These are phyloP conservation scores for Rhingia campestris DNA, from an alignment of 2,888 invertebrate species.

Conservation along the genomic window DNA sequence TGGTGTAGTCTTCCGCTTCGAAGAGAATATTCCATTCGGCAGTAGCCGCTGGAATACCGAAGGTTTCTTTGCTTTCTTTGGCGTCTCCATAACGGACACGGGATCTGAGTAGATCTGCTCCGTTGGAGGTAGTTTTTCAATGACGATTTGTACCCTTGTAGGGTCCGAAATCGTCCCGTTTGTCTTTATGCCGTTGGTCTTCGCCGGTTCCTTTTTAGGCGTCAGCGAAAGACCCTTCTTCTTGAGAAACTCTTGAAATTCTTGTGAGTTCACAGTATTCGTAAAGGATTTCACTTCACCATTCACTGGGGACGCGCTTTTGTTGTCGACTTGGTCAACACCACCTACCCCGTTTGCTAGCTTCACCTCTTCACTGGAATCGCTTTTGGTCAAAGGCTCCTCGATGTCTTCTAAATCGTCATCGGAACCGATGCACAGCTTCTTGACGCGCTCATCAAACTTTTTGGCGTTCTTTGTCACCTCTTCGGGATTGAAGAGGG, in stretches of 20 bases:
- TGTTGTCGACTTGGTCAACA: conserved; percentile 43
- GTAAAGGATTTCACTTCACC: conserved; percentile 78
- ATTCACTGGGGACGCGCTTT: conserved; percentile 42
- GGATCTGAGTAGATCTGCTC: conserved; percentile 62
- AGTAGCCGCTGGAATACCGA: conserved; percentile 81
- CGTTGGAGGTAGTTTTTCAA: conserved; percentile 47
- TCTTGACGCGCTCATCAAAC: conserved; percentile 82
- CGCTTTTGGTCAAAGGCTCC: conserved; percentile 80
- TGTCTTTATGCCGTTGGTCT: conserved; percentile 68
- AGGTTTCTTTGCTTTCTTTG: conserved; percentile 78
- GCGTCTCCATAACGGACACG: conserved; percentile 72
- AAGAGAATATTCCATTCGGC: conserved; percentile 80
- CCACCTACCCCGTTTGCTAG: conserved; percentile 20
- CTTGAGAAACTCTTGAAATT: conserved; percentile 81
- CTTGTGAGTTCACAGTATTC: conserved; percentile 82
- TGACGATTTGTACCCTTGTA: conserved; percentile 73
- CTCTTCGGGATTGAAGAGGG: conserved; percentile 81
- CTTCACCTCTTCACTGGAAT: conserved; percentile 80
- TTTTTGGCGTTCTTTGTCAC: conserved; percentile 82
- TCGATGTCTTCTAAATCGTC: conserved; percentile 82
- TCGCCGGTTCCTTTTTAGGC: conserved; percentile 77
- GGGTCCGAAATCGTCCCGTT: conserved; percentile 69
- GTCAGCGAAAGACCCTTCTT: conserved; percentile 81
- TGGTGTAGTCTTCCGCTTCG: conserved; percentile 80
- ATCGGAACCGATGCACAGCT: conserved; percentile 80